phyloP scores from a whole-genome alignment of 2,113 vertebrate species.

The Leptobrachium leishanense region DNA sequence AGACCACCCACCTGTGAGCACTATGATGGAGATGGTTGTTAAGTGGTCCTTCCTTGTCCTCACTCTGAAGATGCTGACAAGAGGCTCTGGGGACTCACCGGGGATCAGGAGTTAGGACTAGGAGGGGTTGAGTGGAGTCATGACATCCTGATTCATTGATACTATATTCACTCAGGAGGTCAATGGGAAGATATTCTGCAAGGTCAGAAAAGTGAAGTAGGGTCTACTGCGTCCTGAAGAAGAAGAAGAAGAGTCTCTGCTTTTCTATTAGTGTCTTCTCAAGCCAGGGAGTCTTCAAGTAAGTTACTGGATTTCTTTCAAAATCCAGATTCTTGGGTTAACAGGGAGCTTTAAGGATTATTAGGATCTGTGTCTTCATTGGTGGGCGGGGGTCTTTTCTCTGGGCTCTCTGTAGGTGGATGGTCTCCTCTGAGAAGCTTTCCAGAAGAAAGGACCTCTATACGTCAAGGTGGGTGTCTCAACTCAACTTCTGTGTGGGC shows the following conservation, averaged over 20 bases:
- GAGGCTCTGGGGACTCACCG: background rate
- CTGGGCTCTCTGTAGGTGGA: background rate
- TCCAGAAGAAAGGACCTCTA: background rate
- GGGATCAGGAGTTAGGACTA: background rate
- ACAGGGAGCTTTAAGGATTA: too few relatives aligned
- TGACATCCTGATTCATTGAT: background rate
- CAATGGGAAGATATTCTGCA: too few relatives aligned
- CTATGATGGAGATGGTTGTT: background rate
- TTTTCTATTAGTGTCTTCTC: background rate
- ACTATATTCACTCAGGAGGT: background rate
- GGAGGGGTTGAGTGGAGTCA: background rate
- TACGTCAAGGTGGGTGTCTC: background rate
- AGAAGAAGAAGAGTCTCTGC: background rate
- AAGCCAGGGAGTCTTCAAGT: background rate
- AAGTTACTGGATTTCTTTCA: background rate
- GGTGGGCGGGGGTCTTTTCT: background rate
- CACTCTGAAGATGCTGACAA: background rate
- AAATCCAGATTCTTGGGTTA: too few relatives aligned
- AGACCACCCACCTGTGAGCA: constrained; percentile 13
- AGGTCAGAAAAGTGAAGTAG: too few relatives aligned
- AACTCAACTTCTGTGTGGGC: background rate
- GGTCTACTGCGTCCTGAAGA: too few relatives aligned
- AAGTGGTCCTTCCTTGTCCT: background rate
- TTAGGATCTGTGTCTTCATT: background rate
- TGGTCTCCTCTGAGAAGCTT: background rate